A percentile compares a stretch with the other conserved stretches of the same genome.
Evolutionary conservation across 2,113 vertebrate species (phyloP).

Genomic region (Gadus chalcogrammus): DNA sequence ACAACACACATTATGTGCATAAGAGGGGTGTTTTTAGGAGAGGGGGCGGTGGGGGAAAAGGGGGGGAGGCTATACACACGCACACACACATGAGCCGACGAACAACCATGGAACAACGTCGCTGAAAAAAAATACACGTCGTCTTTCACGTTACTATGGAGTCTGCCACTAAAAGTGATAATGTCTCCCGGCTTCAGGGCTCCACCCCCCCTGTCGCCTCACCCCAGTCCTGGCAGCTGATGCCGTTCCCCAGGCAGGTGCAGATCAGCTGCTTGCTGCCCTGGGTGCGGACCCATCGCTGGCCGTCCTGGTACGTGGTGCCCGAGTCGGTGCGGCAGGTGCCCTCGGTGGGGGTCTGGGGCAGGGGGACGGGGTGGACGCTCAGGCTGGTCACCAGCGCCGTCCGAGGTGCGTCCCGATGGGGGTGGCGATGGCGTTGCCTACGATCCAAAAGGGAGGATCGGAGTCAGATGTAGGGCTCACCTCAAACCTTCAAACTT

Average conservation of each 20-base stretch:
- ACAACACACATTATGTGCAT: too few relatives aligned
- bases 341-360: slow-evolving; percentile 64
- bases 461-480: neutral
- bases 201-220: slow-evolving; percentile 21
- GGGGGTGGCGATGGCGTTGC: neutral
- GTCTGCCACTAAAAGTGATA: too few relatives aligned
- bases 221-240: slow-evolving; percentile 92
- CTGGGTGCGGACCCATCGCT: slow-evolving; percentile 91
- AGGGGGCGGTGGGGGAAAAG: too few relatives aligned
- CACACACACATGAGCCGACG: neutral
- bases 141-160: too few relatives aligned
- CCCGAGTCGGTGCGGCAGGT: slow-evolving; percentile 85
- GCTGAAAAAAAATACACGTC: too few relatives aligned
- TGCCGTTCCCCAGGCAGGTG: slow-evolving; percentile 90
- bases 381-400: slow-evolving; percentile 58
- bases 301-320: slow-evolving; percentile 77
- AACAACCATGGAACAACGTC: neutral
- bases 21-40: too few relatives aligned
- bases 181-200: too few relatives aligned
- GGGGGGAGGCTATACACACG: neutral
- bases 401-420: slow-evolving; percentile 65
- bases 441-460: neutral
- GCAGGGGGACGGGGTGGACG: slow-evolving; percentile 65
- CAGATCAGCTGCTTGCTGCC: slow-evolving; percentile 92
- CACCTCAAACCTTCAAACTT: neutral